Evolutionary conservation across 2,888 invertebrate genomes (phyloP).

Genomic region (Drosophila prolongata): DNA sequence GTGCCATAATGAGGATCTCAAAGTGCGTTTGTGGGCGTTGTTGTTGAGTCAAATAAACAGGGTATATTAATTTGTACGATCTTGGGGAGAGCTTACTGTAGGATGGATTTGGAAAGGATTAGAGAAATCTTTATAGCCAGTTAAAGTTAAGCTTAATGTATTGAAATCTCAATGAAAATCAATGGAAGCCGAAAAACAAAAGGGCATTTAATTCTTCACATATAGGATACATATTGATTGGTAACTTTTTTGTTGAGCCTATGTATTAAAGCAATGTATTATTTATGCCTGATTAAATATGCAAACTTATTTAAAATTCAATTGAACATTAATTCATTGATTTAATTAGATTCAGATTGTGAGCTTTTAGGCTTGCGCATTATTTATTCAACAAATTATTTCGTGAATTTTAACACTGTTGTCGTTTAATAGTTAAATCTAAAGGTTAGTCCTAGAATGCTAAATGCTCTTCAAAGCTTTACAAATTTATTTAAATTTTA

Average conservation of each 20-base stretch:
- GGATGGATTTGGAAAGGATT: neutral
- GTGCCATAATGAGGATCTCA: conserved; percentile 73
- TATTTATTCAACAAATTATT: neutral
- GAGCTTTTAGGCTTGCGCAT: conserved; percentile 7
- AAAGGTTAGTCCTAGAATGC: neutral
- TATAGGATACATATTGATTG: no score
- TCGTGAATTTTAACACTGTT: neutral
- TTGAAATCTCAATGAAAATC: neutral
- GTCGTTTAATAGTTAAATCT: neutral
- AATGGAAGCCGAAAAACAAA: no score
- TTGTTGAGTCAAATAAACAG: conserved; percentile 4
- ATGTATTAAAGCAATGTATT: no score
- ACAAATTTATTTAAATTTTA: no score
- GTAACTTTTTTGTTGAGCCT: no score
- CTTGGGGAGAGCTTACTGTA: neutral
- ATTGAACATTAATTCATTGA: conserved; percentile 5
- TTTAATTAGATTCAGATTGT: conserved; percentile 6
- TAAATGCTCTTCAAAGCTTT: no score
- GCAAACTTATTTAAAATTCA: conserved; percentile 8
- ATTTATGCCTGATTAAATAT: neutral
- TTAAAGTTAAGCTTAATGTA: neutral
- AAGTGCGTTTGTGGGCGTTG: conserved; percentile 5
- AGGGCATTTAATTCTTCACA: no score
- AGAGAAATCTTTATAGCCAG: neutral
- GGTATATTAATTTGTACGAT: conserved; percentile 18